Percentiles rank a stretch among this genome's conserved stretches.
Evolutionary conservation across 2,888 invertebrate genomes (phyloP).

Genomic region (Drosophila heteroneura): DNA sequence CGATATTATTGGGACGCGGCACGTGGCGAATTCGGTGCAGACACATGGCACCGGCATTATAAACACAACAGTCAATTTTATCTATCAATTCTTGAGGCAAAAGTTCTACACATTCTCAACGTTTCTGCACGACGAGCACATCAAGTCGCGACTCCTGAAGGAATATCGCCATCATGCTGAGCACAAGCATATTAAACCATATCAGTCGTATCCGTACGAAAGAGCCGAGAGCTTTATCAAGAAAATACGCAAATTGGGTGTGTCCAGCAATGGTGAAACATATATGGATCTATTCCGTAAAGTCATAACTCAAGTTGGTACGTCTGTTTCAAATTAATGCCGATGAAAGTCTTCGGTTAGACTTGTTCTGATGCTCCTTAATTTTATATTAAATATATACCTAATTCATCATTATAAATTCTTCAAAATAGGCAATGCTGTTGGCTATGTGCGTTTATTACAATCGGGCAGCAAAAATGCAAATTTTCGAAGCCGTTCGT

Average conservation of each 20-base stretch:
- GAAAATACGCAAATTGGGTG: conserved; percentile 94
- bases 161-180: conserved; percentile 94
- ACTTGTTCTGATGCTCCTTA: neutral
- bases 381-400: neutral
- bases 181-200: conserved; percentile 71
- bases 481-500: conserved; percentile 95
- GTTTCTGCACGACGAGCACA: conserved; percentile 98
- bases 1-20: conserved; percentile 97
- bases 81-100: conserved; percentile 96
- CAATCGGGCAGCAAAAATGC: conserved; percentile 97
- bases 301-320: conserved; percentile 96
- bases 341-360: neutral
- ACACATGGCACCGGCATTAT: conserved; percentile 98
- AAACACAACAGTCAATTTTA: conserved; percentile 96
- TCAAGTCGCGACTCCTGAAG: conserved; percentile 96
- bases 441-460: conserved; percentile 97
- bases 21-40: conserved; percentile 98
- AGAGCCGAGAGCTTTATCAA: conserved; percentile 97
- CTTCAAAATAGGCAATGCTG: conserved; percentile 89
- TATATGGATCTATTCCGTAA: conserved; percentile 97
- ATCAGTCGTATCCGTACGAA: conserved; percentile 88
- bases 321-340: conserved; percentile 35
- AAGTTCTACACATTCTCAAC: conserved; percentile 98
- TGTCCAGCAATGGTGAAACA: conserved; percentile 92
- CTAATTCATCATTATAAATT: neutral